Percentiles rank a stretch among this genome's conserved stretches.
Conservation (phyloP, 92 coral and sea anemone genomes). For the Epizoanthus fatuus region DNA sequence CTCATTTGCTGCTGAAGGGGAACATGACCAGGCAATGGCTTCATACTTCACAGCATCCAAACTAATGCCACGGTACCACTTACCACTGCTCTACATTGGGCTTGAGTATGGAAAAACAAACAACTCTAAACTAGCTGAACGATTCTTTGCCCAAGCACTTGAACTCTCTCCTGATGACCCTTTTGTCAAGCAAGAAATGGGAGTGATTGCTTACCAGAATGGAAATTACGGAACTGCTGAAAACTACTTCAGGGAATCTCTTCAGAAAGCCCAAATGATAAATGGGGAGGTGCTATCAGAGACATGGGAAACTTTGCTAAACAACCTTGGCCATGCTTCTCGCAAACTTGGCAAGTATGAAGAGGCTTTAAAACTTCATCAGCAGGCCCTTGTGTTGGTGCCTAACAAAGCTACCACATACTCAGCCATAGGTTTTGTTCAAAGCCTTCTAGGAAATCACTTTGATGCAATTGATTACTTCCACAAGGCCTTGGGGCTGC, state of each 20-base stretch:
- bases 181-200: constrained; percentile 97
- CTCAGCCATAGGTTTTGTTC: constrained; percentile 96
- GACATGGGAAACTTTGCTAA: constrained; percentile 96
- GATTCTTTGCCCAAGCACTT: constrained; percentile 90
- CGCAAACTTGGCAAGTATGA: constrained; percentile 95
- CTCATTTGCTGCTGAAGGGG: constrained; percentile 99
- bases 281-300: constrained; percentile 90
- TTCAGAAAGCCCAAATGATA: constrained; percentile 86
- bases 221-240: constrained; percentile 90
- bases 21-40: constrained; percentile 99
- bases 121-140: constrained; percentile 94
- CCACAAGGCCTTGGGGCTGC: constrained; percentile 97
- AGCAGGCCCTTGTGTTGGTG: constrained; percentile 91
- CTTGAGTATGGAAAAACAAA: constrained; percentile 97
- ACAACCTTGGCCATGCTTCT: constrained; percentile 94
- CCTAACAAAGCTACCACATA: constrained; percentile 95
- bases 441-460: constrained; percentile 93
- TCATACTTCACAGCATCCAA: constrained; percentile 97
- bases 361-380: constrained; percentile 90
- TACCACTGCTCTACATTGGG: constrained; percentile 96
- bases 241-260: constrained; percentile 90
- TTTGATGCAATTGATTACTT: constrained; percentile 94
- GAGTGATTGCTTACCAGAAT: constrained; percentile 95
- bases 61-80: constrained; percentile 94
- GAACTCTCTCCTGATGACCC: constrained; percentile 95